These are phyloP conservation scores for Balaeniceps rex DNA, from an alignment of 2,113 vertebrate genomes.

Conservation along the genomic window DNA sequence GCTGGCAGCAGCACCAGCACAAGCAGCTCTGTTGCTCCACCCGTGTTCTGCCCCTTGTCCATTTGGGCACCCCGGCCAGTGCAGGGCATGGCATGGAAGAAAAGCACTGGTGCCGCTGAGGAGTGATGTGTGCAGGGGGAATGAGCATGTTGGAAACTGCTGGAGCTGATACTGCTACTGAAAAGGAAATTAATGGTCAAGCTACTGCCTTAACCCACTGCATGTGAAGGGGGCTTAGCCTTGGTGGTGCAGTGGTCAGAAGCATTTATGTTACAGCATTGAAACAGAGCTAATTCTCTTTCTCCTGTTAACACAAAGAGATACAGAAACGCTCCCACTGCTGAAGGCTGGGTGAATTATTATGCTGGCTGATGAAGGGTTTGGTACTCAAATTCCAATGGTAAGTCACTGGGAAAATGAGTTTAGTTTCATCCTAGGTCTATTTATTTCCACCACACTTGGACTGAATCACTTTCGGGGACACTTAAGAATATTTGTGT, in stretches of 20 bases:
- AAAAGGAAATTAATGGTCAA: neutral
- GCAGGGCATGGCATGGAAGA: neutral
- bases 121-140: neutral
- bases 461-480: neutral
- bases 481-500: neutral
- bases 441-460: neutral
- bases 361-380: neutral
- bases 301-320: neutral
- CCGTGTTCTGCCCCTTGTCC: neutral
- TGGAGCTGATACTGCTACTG: neutral
- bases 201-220: neutral
- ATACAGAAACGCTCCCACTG: neutral
- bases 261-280: neutral
- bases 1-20: neutral
- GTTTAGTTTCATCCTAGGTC: neutral
- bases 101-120: neutral
- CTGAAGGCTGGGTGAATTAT: neutral
- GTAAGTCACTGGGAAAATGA: neutral
- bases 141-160: neutral
- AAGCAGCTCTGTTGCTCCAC: neutral
- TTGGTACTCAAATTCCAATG: neutral
- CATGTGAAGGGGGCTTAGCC: neutral
- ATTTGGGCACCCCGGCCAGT: fast-evolving
- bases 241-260: neutral
- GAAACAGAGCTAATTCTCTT: neutral